Conservation (phyloP, 2,113 vertebrate genomes). For the Hippocampus mohnikei region DNA sequence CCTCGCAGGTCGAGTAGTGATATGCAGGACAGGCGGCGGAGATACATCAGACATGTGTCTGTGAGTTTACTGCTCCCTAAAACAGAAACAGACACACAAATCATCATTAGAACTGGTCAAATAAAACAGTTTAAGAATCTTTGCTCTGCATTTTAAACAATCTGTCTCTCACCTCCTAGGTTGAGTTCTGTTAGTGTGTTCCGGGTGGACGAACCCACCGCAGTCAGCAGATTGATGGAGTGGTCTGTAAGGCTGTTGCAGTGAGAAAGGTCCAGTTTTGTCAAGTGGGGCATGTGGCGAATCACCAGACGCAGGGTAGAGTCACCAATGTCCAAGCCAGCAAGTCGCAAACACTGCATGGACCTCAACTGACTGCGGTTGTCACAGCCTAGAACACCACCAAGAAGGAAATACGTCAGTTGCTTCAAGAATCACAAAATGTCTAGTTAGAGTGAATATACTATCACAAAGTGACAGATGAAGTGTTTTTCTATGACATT, state of each 20-base stretch:
- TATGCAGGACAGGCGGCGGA: constrained; percentile 88
- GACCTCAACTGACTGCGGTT: constrained; percentile 94
- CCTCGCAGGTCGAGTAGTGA: constrained; percentile 89
- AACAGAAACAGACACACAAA: constrained; percentile 10
- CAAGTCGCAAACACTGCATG: constrained; percentile 90
- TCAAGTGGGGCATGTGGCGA: constrained; percentile 94
- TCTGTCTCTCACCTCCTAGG: constrained; percentile 79
- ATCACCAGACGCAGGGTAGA: constrained; percentile 93
- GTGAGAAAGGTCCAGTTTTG: constrained; percentile 92
- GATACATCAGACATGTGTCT: constrained; percentile 87
- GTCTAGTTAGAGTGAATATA: background rate
- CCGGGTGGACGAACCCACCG: constrained; percentile 93
- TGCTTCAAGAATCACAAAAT: background rate
- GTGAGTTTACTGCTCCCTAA: constrained; percentile 95
- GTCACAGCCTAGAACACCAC: constrained; percentile 80
- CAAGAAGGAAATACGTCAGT: background rate
- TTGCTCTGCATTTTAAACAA: background rate
- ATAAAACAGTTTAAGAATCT: background rate
- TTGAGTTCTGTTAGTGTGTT: constrained; percentile 94
- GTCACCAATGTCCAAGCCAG: constrained; percentile 91
- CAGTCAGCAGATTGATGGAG: constrained; percentile 92
- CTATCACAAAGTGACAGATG: too few relatives aligned
- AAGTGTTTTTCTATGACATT: too few relatives aligned
- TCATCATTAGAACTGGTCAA: background rate
- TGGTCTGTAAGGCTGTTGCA: constrained; percentile 92